Percentiles rank a stretch among this genome's conserved stretches.
Conservation (phyloP, 2,888 invertebrate genomes). For the Chymomyza fuscimana region DNA sequence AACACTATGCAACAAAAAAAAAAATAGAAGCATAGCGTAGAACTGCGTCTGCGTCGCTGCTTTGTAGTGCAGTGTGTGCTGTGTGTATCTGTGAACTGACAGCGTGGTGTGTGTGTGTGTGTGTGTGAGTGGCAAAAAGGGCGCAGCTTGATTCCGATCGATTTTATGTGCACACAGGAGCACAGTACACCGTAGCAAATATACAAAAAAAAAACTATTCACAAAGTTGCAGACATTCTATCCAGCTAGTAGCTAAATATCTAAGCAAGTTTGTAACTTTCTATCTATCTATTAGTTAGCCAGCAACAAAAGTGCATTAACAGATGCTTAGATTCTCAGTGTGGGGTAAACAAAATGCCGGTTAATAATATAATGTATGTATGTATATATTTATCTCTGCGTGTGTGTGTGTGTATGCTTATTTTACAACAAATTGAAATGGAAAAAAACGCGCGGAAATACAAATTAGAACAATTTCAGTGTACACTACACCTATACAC, state of each 20-base stretch:
- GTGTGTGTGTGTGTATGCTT: not conserved
- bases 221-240: too few relatives aligned
- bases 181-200: conserved; percentile 23
- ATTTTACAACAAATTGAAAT: conserved; percentile 7
- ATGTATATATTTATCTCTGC: not conserved
- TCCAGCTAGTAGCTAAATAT: too few relatives aligned
- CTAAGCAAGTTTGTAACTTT: too few relatives aligned
- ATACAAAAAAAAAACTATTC: not conserved
- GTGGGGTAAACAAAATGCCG: conserved; percentile 20
- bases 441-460: conserved; percentile 52
- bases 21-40: conserved; percentile 5
- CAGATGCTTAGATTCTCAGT: not conserved
- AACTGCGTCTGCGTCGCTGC: conserved; percentile 13
- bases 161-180: conserved; percentile 30
- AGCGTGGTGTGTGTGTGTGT: conserved; percentile 11
- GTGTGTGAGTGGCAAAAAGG: conserved; percentile 59
- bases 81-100: conserved; percentile 63
- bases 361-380: conserved; percentile 26
- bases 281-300: not conserved
- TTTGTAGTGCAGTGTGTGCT: conserved; percentile 26
- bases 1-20: conserved; percentile 27
- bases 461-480: conserved; percentile 58
- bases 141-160: conserved; percentile 59
- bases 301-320: not conserved
- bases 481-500: not conserved